Evolutionary conservation across 2,113 vertebrate species (phyloP).

Genomic region (Bombycilla garrulus): DNA sequence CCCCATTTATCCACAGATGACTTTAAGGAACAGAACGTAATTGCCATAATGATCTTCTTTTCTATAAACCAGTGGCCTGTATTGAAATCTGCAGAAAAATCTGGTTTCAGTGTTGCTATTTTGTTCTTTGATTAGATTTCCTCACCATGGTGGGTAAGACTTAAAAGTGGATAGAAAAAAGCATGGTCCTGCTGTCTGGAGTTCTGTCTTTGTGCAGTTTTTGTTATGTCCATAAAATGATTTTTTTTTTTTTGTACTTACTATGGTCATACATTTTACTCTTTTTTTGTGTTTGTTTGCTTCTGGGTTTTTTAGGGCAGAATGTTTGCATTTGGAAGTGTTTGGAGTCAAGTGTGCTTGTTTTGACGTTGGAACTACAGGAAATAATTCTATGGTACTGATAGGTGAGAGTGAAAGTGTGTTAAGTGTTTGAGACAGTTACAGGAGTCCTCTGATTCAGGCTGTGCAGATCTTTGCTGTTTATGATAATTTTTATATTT

Average conservation of each 20-base stretch:
- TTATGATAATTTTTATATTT: background rate
- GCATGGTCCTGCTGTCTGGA: background rate
- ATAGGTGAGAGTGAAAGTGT: background rate
- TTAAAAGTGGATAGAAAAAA: background rate
- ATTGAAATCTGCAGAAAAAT: conserved; percentile 29
- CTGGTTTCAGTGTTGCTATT: background rate
- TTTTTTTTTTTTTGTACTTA: background rate
- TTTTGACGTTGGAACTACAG: background rate
- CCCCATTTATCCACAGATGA: background rate
- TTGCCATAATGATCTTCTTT: background rate
- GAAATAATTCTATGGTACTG: background rate
- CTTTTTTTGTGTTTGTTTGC: background rate
- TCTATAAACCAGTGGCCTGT: background rate
- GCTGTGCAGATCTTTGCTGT: background rate
- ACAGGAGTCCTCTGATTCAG: background rate
- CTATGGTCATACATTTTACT: background rate
- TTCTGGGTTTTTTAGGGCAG: background rate
- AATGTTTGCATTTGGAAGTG: background rate
- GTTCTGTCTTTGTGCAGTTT: background rate
- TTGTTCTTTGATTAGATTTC: conserved; percentile 13
- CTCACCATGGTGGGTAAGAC: background rate
- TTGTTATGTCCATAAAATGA: background rate
- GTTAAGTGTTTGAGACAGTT: background rate
- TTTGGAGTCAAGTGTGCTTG: background rate
- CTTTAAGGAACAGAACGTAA: background rate